These are phyloP conservation scores for Peromyscus polionotus DNA, from an alignment of 2,113 vertebrate genomes.

Conservation along the genomic window DNA sequence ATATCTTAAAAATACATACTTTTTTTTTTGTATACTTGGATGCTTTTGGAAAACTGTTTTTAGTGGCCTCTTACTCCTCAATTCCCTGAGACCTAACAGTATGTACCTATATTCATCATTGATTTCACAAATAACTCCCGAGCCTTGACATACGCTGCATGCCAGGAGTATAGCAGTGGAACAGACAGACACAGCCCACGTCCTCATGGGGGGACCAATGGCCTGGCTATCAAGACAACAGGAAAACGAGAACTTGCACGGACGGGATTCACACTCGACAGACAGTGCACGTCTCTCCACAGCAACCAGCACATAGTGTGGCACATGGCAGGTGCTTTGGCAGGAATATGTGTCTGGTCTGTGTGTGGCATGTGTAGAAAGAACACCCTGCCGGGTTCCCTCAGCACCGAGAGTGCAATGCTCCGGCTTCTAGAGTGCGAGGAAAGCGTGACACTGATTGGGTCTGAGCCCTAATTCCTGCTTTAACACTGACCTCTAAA, in stretches of 20 bases:
- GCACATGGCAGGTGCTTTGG: constrained; percentile 11
- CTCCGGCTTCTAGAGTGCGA: constrained; percentile 45
- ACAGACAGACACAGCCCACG: constrained; percentile 68
- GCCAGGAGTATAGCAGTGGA: neutral
- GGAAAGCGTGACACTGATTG: neutral
- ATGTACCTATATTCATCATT: neutral
- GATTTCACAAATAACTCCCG: neutral
- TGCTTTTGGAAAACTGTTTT: constrained; percentile 5
- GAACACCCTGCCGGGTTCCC: neutral
- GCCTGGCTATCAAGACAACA: constrained; percentile 59
- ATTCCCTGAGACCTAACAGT: neutral
- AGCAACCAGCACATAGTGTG: neutral
- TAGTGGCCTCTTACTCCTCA: neutral
- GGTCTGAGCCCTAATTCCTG: neutral
- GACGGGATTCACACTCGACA: constrained; percentile 67
- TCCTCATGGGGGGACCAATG: neutral
- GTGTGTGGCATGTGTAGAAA: neutral
- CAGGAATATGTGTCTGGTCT: neutral
- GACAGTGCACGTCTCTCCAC: constrained; percentile 46
- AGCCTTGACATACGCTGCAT: neutral
- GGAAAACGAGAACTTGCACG: constrained; percentile 37
- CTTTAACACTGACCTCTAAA: neutral
- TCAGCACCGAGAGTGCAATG: neutral
- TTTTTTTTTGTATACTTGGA: neutral
- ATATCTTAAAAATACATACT: neutral